Percentiles rank a stretch among this genome's conserved stretches.
These are phyloP conservation scores for Apodemia duryi DNA, from an alignment of 2,888 invertebrate genomes.

Conservation along the genomic window DNA sequence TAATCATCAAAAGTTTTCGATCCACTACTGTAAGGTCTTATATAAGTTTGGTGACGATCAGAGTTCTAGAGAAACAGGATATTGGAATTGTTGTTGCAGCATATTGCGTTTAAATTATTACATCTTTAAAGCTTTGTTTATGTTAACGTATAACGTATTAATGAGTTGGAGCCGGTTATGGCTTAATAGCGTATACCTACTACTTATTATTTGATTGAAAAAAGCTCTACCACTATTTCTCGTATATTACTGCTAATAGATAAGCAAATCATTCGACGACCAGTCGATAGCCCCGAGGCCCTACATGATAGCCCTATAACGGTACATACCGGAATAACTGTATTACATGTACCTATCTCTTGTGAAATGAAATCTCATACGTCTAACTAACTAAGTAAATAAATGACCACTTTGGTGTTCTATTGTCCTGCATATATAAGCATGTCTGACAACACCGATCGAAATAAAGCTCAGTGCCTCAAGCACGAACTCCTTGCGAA, in stretches of 20 bases:
- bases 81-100: too few species aligned
- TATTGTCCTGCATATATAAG: not conserved
- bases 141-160: too few species aligned
- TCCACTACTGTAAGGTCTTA: too few species aligned
- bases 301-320: slow-evolving; percentile 42
- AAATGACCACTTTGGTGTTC: not conserved
- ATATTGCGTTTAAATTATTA: too few species aligned
- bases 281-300: slow-evolving; percentile 14
- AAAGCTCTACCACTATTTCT: not conserved
- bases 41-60: too few species aligned
- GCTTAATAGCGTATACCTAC: not conserved
- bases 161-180: not conserved
- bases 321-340: slow-evolving; percentile 43
- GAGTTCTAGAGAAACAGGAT: too few species aligned
- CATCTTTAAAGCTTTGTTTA: too few species aligned
- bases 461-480: too few species aligned
- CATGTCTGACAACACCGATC: not conserved
- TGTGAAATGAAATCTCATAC: slow-evolving; percentile 1
- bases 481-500: too few species aligned
- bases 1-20: too few species aligned
- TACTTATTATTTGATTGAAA: not conserved
- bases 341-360: slow-evolving; percentile 38
- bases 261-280: slow-evolving; percentile 5
- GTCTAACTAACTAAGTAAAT: too few species aligned
- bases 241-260: not conserved